These are phyloP conservation scores for Enhydra lutris DNA, from an alignment of 2,113 vertebrate species.

Conservation along the genomic window DNA sequence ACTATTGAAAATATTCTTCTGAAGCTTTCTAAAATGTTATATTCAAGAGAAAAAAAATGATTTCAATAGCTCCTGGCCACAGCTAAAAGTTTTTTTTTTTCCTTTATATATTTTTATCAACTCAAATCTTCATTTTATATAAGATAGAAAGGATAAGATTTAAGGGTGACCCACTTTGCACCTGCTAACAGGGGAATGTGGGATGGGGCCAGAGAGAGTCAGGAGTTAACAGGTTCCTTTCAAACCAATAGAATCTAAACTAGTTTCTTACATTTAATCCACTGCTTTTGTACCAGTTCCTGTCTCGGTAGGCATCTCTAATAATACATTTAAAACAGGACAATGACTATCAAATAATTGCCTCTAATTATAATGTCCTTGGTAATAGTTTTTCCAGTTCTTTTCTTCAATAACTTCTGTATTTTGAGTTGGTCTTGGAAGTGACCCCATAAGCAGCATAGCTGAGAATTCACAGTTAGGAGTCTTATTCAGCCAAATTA, in stretches of 20 bases:
- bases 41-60: background rate
- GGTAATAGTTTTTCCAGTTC: conserved; percentile 8
- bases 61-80: background rate
- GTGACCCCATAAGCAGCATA: conserved; percentile 46
- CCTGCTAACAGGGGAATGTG: background rate
- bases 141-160: background rate
- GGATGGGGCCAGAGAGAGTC: background rate
- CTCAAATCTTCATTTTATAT: background rate
- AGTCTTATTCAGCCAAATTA: conserved; percentile 64
- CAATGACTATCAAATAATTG: conserved; percentile 55
- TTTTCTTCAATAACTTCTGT: background rate
- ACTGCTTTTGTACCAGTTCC: background rate
- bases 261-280: background rate
- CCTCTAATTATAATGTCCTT: conserved; percentile 37
- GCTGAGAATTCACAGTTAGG: conserved; percentile 61
- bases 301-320: background rate
- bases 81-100: background rate
- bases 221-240: background rate
- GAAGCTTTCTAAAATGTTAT: background rate
- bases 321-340: conserved; percentile 16
- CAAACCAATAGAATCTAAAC: background rate
- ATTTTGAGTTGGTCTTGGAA: conserved; percentile 4
- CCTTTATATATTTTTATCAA: background rate
- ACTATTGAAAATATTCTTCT: conserved; percentile 4
- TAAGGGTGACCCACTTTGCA: background rate